A percentile compares a stretch with the other conserved stretches of the same genome.
phyloP scores from a whole-genome alignment of 2,888 invertebrate species.

The Apamea monoglypha region DNA sequence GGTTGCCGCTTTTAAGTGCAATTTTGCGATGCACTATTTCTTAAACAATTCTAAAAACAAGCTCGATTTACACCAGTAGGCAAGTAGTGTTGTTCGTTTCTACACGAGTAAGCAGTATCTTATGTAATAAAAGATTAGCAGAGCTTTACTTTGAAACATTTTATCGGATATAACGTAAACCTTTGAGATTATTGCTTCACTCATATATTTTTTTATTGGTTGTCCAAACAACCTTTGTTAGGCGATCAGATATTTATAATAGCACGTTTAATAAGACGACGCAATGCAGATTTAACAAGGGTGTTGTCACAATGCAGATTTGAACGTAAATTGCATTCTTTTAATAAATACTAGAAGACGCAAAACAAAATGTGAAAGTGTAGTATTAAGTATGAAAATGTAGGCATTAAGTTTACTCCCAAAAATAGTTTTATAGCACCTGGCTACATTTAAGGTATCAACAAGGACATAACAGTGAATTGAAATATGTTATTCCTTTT shows the following conservation, averaged over 20 bases:
- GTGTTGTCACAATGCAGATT: too few species aligned
- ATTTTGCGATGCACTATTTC: slow-evolving; percentile 19
- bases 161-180: background rate
- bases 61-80: background rate
- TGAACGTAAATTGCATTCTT: too few species aligned
- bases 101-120: background rate
- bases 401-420: background rate
- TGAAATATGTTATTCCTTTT: slow-evolving; percentile 33
- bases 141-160: background rate
- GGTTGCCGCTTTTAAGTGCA: slow-evolving; percentile 14
- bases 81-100: background rate
- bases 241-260: background rate
- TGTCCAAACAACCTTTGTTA: background rate
- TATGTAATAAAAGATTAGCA: slow-evolving; percentile 11
- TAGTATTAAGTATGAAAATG: background rate
- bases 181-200: background rate
- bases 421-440: background rate
- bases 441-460: background rate
- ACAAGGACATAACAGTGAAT: background rate
- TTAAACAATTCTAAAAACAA: background rate
- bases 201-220: background rate
- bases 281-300: background rate
- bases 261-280: background rate
- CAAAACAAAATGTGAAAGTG: background rate
- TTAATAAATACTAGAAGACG: background rate